Evolutionary conservation across 2,113 vertebrate genomes (phyloP).

Genomic region (Cyanistes caeruleus): DNA sequence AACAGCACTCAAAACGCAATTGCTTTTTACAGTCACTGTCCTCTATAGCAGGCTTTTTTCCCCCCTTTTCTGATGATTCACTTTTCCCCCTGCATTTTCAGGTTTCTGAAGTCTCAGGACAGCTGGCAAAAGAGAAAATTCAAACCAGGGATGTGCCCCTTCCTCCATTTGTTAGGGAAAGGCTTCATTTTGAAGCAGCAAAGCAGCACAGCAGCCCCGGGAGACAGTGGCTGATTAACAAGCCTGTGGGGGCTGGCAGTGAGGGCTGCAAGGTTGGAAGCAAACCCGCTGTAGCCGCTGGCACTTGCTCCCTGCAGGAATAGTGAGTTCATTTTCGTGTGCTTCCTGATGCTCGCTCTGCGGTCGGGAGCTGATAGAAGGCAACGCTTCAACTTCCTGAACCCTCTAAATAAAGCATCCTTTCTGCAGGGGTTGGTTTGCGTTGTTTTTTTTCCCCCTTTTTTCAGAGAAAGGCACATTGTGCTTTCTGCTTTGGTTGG

Average conservation of each 20-base stretch:
- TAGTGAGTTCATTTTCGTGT: slow-evolving; percentile 49
- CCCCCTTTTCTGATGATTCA: background rate
- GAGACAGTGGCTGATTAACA: background rate
- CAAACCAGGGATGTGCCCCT: background rate
- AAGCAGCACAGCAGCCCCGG: background rate
- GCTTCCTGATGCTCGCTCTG: slow-evolving; percentile 51
- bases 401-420: slow-evolving; percentile 48
- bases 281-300: background rate
- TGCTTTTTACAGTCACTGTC: background rate
- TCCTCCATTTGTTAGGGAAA: background rate
- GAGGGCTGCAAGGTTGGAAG: slow-evolving; percentile 22
- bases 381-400: slow-evolving; percentile 52
- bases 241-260: background rate
- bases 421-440: background rate
- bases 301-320: slow-evolving; percentile 34
- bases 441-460: background rate
- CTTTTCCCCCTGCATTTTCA: background rate
- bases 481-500: slow-evolving; percentile 12
- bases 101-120: background rate
- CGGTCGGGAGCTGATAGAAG: slow-evolving; percentile 35
- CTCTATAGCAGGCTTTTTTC: background rate
- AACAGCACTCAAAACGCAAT: background rate
- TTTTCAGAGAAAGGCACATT: slow-evolving; percentile 24
- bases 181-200: background rate
- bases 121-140: background rate